These are phyloP conservation scores for Aspidiotus rigidus DNA, from an alignment of 2,888 invertebrate species.

Conservation along the genomic window DNA sequence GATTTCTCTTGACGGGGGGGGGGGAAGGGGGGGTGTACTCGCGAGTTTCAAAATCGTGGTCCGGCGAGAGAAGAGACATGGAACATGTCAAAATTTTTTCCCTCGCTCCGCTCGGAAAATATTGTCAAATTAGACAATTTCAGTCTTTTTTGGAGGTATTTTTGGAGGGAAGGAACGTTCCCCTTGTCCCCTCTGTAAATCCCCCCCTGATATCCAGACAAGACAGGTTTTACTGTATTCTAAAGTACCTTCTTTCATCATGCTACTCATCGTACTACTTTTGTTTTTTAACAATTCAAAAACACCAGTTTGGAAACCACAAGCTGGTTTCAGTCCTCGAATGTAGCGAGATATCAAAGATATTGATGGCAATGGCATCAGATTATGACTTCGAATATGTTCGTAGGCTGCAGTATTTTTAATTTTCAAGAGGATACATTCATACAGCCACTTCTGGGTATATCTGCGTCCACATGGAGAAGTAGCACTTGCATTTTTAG, in stretches of 20 bases:
- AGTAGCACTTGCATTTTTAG: neutral
- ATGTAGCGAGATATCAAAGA: neutral
- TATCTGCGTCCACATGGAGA: neutral
- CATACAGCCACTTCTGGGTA: neutral
- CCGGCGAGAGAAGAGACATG: too few species aligned
- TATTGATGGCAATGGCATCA: neutral
- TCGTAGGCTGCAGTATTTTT: neutral
- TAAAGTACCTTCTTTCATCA: constrained; percentile 34
- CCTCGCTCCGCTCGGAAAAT: too few species aligned
- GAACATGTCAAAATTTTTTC: too few species aligned
- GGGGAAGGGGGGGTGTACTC: too few species aligned
- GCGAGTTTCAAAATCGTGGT: too few species aligned
- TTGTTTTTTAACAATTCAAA: constrained; percentile 36
- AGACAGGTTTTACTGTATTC: neutral
- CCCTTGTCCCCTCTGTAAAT: too few species aligned
- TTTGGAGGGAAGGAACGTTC: too few species aligned
- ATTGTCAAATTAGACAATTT: too few species aligned
- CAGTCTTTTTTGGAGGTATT: too few species aligned
- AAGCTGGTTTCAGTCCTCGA: neutral
- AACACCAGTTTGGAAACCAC: constrained; percentile 36
- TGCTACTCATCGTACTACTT: constrained; percentile 30
- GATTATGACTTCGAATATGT: constrained; percentile 7
- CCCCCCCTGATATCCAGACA: too few species aligned
- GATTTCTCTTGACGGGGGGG: too few species aligned
- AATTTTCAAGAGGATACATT: constrained; percentile 6